These are phyloP conservation scores for Lagopus leucura DNA, from an alignment of 2,113 vertebrate species.

Conservation along the genomic window DNA sequence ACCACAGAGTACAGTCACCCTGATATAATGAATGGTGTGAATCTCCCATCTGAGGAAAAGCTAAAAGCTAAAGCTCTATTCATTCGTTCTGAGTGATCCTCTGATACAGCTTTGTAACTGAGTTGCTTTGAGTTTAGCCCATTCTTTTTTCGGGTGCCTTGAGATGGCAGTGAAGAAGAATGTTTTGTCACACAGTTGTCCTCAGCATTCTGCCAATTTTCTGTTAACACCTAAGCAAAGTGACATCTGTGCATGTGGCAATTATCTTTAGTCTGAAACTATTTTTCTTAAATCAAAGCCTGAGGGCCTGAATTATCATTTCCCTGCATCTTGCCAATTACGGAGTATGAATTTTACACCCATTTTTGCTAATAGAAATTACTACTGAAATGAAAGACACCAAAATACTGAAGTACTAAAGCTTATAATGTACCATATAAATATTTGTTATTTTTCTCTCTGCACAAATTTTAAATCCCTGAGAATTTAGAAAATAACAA, in stretches of 20 bases:
- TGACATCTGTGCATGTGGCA: slow-evolving; percentile 66
- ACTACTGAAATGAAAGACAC: background rate
- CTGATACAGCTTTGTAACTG: background rate
- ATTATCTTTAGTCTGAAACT: slow-evolving; percentile 52
- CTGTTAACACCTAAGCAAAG: slow-evolving; percentile 32
- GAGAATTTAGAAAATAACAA: background rate
- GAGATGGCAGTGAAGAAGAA: background rate
- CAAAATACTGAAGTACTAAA: background rate
- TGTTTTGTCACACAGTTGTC: slow-evolving; percentile 49
- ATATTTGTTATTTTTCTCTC: background rate
- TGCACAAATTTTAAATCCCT: background rate
- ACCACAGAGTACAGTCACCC: background rate
- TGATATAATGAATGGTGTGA: background rate
- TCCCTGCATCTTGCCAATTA: background rate
- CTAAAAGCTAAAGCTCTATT: background rate
- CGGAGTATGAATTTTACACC: background rate
- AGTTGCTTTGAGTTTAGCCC: slow-evolving; percentile 41
- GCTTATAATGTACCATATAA: background rate
- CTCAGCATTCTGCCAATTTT: slow-evolving; percentile 36
- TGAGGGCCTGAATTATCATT: background rate
- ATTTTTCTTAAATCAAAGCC: slow-evolving; percentile 36
- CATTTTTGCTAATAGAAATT: background rate
- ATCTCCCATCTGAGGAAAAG: background rate
- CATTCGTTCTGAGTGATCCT: background rate
- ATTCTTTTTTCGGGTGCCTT: slow-evolving; percentile 17